Percentiles rank a stretch among this genome's conserved stretches.
These are phyloP conservation scores for Penelope pileata DNA, from an alignment of 2,113 vertebrate species.

Conservation along the genomic window DNA sequence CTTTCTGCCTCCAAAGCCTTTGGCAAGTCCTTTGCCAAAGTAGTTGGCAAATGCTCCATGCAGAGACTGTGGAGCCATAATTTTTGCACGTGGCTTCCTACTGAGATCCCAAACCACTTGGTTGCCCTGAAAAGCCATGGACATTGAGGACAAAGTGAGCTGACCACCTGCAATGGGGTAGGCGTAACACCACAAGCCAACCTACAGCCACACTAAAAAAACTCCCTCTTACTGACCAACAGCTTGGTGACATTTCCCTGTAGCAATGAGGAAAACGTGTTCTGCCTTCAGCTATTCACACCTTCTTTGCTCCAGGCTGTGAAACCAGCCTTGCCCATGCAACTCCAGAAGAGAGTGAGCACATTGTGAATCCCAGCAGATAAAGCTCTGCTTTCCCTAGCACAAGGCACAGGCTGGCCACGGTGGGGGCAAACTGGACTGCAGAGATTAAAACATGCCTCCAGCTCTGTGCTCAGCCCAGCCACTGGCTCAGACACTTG, in stretches of 20 bases:
- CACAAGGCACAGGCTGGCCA: background rate
- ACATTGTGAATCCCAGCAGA: background rate
- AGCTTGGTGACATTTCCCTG: background rate
- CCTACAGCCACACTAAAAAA: background rate
- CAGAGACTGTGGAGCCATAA: background rate
- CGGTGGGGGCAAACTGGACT: background rate
- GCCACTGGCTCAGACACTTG: background rate
- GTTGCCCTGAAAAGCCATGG: background rate
- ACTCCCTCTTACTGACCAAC: background rate
- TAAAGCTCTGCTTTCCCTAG: background rate
- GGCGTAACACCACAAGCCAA: background rate
- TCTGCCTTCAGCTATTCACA: background rate
- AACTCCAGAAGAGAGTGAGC: background rate
- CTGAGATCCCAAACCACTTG: background rate
- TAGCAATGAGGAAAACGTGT: background rate
- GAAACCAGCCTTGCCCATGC: background rate
- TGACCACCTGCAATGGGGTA: background rate
- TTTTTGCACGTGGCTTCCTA: background rate
- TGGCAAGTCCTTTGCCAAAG: background rate
- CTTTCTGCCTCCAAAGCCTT: background rate
- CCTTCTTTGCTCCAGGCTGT: background rate
- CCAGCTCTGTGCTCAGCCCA: background rate
- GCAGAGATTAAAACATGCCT: background rate
- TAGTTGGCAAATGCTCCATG: accelerated
- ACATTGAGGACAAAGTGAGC: background rate